These are phyloP conservation scores for Onychostoma macrolepis DNA, from an alignment of 2,113 vertebrate genomes.

Conservation along the genomic window DNA sequence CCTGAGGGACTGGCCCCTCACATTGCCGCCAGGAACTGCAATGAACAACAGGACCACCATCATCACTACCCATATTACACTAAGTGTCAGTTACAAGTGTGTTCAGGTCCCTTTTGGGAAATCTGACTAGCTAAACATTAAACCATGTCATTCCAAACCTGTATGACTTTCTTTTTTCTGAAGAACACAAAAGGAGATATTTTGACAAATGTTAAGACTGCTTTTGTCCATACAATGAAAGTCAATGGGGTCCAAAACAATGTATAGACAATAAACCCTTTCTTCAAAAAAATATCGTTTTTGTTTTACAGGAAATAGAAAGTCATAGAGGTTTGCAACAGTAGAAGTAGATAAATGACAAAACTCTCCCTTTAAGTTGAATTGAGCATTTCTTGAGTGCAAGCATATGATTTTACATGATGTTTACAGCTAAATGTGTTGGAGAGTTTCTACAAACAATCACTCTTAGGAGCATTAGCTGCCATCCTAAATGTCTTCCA, in stretches of 20 bases:
- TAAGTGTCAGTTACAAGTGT: slow-evolving; percentile 24
- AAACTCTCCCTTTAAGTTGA: neutral
- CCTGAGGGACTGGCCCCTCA: slow-evolving; percentile 45
- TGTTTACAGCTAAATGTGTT: slow-evolving; percentile 7
- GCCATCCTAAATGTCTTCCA: slow-evolving; percentile 54
- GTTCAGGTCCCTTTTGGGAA: slow-evolving; percentile 6
- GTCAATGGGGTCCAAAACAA: neutral
- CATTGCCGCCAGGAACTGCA: neutral
- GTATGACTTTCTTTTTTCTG: neutral
- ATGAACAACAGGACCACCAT: neutral
- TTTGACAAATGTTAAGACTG: neutral
- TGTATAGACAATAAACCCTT: neutral
- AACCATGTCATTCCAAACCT: neutral
- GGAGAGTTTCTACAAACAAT: slow-evolving; percentile 44
- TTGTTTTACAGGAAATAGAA: neutral
- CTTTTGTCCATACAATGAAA: neutral
- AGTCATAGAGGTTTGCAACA: neutral
- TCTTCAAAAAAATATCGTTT: neutral
- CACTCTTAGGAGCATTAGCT: slow-evolving; percentile 48
- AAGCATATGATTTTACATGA: slow-evolving; percentile 2
- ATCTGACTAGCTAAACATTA: neutral
- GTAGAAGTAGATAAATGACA: neutral
- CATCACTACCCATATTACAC: neutral
- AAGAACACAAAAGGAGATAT: neutral
- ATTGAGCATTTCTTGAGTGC: neutral